Evolutionary conservation across 2,113 vertebrate species (phyloP).

Genomic region (Prionailurus viverrinus): DNA sequence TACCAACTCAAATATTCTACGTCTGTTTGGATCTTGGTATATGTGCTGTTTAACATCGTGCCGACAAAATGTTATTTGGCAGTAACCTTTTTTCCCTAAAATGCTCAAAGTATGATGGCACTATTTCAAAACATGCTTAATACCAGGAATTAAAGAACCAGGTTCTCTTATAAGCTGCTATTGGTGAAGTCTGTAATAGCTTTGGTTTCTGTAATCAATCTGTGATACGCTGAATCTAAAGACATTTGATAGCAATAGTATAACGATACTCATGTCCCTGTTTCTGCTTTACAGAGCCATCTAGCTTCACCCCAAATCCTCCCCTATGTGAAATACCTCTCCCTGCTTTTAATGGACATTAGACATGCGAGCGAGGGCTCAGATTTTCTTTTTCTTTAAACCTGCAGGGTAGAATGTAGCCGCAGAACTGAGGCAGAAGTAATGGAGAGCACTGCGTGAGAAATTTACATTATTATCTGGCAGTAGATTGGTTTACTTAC

Average conservation of each 20-base stretch:
- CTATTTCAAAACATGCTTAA: constrained; percentile 63
- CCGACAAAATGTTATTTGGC: neutral
- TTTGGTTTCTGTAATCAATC: constrained; percentile 65
- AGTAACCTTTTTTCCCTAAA: neutral
- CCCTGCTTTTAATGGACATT: neutral
- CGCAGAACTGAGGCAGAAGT: constrained; percentile 79
- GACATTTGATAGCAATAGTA: neutral
- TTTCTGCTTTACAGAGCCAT: neutral
- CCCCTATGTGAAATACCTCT: neutral
- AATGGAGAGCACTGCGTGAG: constrained; percentile 80
- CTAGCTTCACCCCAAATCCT: neutral
- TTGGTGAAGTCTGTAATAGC: neutral
- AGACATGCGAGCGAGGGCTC: neutral
- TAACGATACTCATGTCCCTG: neutral
- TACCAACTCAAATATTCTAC: neutral
- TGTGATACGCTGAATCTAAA: constrained; percentile 62
- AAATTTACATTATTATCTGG: constrained; percentile 83
- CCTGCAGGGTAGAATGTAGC: neutral
- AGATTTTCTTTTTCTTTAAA: constrained; percentile 41
- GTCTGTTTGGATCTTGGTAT: neutral
- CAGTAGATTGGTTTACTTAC: constrained; percentile 83
- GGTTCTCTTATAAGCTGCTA: neutral
- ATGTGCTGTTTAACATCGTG: neutral
- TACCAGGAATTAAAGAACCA: constrained; percentile 49
- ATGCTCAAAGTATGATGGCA: neutral